These are phyloP conservation scores for Petrolisthes manimaculis DNA, from an alignment of 2,888 invertebrate species.

Conservation along the genomic window DNA sequence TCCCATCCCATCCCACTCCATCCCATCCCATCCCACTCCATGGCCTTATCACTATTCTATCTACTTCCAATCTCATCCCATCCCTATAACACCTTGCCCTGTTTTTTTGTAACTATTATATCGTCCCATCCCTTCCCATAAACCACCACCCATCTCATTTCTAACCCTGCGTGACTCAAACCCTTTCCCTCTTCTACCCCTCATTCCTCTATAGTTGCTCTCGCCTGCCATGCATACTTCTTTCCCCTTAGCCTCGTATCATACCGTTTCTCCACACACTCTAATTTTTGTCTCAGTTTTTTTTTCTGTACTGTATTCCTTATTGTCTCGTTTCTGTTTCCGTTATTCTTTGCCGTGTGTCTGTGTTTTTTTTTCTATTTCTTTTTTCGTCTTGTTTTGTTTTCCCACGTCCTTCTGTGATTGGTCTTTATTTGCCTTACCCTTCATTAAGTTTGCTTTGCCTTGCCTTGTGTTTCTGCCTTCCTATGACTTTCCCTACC, in stretches of 20 bases:
- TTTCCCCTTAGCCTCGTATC: neutral
- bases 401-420: neutral
- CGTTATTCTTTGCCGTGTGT: too few species aligned
- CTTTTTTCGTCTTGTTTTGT: neutral
- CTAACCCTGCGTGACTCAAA: too few species aligned
- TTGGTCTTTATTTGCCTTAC: neutral
- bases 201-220: too few species aligned
- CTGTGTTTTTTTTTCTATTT: neutral
- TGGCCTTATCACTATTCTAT: conserved; percentile 7
- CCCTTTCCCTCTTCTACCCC: too few species aligned
- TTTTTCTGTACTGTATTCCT: too few species aligned
- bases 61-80: conserved; percentile 14
- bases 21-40: conserved; percentile 14
- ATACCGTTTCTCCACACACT: too few species aligned
- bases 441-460: neutral
- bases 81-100: conserved; percentile 9
- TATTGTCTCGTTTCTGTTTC: too few species aligned
- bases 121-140: conserved; percentile 1
- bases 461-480: neutral
- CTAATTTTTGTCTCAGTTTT: too few species aligned
- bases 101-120: neutral
- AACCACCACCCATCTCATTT: neutral
- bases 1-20: neutral
- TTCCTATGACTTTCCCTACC: neutral
- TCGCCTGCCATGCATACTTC: too few species aligned